phyloP scores from a whole-genome alignment of 2,113 vertebrate genomes.

The Spermophilus dauricus region DNA sequence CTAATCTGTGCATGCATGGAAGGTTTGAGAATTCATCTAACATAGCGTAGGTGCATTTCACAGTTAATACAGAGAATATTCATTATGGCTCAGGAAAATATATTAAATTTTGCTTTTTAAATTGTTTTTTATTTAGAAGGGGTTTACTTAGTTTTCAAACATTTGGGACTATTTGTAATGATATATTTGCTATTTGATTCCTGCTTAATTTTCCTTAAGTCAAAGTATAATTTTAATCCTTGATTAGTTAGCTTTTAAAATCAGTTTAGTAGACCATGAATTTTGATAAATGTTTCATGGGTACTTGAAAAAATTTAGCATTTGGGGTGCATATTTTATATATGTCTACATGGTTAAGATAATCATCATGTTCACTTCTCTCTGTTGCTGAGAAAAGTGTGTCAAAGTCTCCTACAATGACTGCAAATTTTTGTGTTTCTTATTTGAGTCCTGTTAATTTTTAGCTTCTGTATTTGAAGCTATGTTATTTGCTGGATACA shows the following conservation, averaged over 20 bases:
- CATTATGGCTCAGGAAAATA: background rate
- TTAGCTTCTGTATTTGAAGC: background rate
- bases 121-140: background rate
- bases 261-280: background rate
- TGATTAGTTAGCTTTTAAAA: conserved; percentile 34
- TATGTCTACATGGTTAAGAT: background rate
- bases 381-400: background rate
- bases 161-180: background rate
- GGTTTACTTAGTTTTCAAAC: conserved; percentile 29
- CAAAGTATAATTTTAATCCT: conserved; percentile 5
- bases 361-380: conserved; percentile 5
- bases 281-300: background rate
- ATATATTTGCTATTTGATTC: conserved; percentile 25
- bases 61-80: background rate
- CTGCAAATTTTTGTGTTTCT: background rate
- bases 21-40: background rate
- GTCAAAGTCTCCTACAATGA: background rate
- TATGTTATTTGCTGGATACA: conserved; percentile 16
- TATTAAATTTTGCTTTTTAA: background rate
- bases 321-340: background rate
- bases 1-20: background rate
- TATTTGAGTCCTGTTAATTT: background rate
- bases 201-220: background rate
- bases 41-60: background rate
- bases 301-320: conserved; percentile 18